Percentiles rank a stretch among this genome's conserved stretches.
Conservation (phyloP, 2,113 vertebrate genomes). For the Panthera uncia region DNA sequence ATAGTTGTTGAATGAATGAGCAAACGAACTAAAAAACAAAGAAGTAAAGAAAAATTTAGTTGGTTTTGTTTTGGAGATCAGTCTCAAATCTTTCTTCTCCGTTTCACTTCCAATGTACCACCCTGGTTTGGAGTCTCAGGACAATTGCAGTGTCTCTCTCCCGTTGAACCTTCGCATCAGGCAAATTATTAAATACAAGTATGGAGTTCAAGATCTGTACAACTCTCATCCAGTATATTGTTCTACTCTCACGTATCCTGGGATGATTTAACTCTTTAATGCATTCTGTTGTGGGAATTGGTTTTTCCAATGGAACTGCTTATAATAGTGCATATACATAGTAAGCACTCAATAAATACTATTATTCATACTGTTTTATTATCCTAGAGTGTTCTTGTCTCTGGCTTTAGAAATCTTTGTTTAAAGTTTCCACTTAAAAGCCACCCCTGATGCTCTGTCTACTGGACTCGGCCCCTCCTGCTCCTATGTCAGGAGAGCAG, state of each 20-base stretch:
- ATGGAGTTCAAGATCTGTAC: not conserved
- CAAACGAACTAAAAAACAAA: conserved; percentile 11
- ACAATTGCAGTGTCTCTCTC: not conserved
- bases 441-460: not conserved
- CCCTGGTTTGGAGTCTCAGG: not conserved
- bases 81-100: not conserved
- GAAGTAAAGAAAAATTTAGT: not conserved
- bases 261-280: not conserved
- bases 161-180: not conserved
- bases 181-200: conserved; percentile 15
- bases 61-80: not conserved
- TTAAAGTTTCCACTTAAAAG: not conserved
- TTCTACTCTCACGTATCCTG: not conserved
- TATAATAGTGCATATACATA: not conserved
- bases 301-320: not conserved
- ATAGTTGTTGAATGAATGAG: not conserved
- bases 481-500: not conserved
- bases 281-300: not conserved
- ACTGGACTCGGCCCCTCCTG: not conserved
- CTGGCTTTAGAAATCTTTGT: conserved; percentile 7
- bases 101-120: not conserved
- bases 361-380: not conserved
- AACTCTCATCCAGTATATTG: not conserved
- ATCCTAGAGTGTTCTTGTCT: not conserved
- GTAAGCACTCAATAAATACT: not conserved